These are phyloP conservation scores for Anguilla rostrata DNA, from an alignment of 2,113 vertebrate genomes.

Conservation along the genomic window DNA sequence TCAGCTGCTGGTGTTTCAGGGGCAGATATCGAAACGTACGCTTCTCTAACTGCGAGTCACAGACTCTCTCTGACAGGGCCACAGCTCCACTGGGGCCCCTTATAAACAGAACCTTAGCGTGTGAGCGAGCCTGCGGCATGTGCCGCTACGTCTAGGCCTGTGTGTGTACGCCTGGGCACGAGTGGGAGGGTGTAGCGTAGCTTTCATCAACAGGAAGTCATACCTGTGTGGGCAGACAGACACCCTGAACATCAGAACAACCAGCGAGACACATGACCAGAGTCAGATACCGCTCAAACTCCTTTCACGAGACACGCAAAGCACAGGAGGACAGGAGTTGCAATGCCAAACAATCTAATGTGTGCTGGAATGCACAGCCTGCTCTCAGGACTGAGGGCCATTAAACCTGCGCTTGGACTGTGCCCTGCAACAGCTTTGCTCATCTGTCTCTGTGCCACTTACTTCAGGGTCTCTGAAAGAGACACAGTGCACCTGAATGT, in stretches of 20 bases:
- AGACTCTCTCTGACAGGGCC: too few species aligned
- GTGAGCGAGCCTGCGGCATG: too few species aligned
- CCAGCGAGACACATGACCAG: not conserved
- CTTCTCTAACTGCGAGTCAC: too few species aligned
- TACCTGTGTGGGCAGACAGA: not conserved
- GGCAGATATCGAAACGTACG: too few species aligned
- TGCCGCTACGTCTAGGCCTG: too few species aligned
- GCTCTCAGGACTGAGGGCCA: too few species aligned
- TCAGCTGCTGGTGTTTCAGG: too few species aligned
- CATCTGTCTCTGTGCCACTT: not conserved
- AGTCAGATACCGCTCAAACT: not conserved
- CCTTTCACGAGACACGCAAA: not conserved
- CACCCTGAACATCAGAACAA: not conserved
- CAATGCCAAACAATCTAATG: not conserved
- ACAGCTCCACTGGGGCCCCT: too few species aligned
- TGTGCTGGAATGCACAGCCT: not conserved
- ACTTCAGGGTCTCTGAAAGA: not conserved
- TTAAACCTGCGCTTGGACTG: too few species aligned
- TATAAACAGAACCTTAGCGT: too few species aligned
- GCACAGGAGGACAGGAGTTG: not conserved
- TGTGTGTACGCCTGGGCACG: too few species aligned
- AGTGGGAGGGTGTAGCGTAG: not conserved
- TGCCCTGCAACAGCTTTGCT: not conserved
- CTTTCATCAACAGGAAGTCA: not conserved
- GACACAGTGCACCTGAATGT: not conserved